Conservation (phyloP, 1,140 invertebrate species). For the Diabrotica virgifera region DNA sequence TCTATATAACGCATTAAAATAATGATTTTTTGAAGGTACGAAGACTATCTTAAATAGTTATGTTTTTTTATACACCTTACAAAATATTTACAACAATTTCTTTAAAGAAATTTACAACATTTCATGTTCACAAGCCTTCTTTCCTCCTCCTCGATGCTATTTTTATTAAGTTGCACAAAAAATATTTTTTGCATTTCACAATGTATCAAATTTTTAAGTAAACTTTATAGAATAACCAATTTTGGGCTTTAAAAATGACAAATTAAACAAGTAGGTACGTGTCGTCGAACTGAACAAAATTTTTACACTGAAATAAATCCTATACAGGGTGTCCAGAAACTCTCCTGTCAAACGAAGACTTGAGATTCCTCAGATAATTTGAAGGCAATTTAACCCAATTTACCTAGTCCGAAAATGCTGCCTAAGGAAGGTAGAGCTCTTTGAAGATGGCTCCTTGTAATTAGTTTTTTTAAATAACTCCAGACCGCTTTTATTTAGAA, state of each 20-base stretch:
- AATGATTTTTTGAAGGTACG: slow-evolving; percentile 1
- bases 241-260: neutral
- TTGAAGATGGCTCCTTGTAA: too few relatives aligned
- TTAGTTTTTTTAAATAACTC: too few relatives aligned
- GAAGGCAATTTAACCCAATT: too few relatives aligned
- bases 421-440: too few relatives aligned
- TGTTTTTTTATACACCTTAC: slow-evolving; percentile 27
- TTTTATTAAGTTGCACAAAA: slow-evolving; percentile 22
- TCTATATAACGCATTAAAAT: neutral
- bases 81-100: slow-evolving; percentile 31
- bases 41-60: slow-evolving; percentile 18
- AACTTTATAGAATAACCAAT: neutral
- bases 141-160: slow-evolving; percentile 24
- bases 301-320: too few relatives aligned
- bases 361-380: too few relatives aligned
- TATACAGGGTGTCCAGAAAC: too few relatives aligned
- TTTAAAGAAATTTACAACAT: slow-evolving; percentile 29
- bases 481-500: too few relatives aligned
- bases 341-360: too few relatives aligned
- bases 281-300: too few relatives aligned
- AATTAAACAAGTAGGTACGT: neutral
- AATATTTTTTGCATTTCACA: slow-evolving; percentile 21
- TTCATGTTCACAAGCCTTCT: slow-evolving; percentile 36
- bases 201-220: neutral
- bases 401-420: too few relatives aligned